phyloP scores from a whole-genome alignment of 30 jellyfish, hydroid and myxozoan genomes.

The Aurelia coerulea region DNA sequence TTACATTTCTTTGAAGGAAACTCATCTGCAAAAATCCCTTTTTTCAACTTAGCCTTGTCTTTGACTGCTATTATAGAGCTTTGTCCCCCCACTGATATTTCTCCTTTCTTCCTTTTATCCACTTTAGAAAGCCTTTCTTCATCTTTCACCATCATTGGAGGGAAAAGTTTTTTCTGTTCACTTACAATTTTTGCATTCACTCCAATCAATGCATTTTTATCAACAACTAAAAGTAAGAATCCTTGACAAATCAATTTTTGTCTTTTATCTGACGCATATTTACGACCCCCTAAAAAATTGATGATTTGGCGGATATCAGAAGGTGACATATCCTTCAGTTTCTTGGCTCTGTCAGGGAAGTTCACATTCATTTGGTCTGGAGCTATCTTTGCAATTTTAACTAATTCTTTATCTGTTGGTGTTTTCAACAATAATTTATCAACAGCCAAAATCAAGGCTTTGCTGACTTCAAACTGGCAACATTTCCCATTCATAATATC shows the following conservation, averaged over 20 bases:
- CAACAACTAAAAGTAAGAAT: constrained; percentile 2
- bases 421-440: constrained; percentile 5
- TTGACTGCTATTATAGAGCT: too few species aligned
- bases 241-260: constrained; percentile 43
- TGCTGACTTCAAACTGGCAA: constrained; percentile 13
- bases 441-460: constrained; percentile 2
- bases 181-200: not conserved
- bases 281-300: constrained; percentile 16
- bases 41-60: too few species aligned
- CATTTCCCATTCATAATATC: constrained; percentile 31
- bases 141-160: not conserved
- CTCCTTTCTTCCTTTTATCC: not conserved
- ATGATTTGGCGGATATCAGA: constrained; percentile 9
- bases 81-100: too few species aligned
- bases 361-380: constrained; percentile 55
- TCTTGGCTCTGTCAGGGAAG: constrained; percentile 23
- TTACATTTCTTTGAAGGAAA: not conserved
- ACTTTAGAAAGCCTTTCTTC: not conserved
- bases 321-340: constrained; percentile 33
- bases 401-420: constrained; percentile 33
- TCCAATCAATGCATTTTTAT: not conserved
- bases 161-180: not conserved
- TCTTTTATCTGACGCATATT: constrained; percentile 13
- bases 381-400: constrained; percentile 9
- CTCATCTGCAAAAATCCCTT: too few species aligned